These are phyloP conservation scores for Heliconius hermathena DNA, from an alignment of 1,140 invertebrate genomes.

Conservation along the genomic window DNA sequence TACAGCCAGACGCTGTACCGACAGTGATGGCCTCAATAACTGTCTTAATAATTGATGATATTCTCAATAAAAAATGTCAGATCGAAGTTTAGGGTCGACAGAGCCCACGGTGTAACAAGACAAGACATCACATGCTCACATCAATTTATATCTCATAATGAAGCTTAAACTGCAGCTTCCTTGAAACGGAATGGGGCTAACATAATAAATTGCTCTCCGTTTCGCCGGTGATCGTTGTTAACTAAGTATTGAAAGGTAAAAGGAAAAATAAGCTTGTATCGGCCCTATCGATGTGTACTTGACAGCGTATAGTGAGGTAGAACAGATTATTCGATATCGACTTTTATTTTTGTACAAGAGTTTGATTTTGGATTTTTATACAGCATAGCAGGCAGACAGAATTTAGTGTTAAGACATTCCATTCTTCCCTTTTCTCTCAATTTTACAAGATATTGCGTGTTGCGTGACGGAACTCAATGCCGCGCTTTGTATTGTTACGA, in stretches of 20 bases:
- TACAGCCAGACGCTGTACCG: not conserved
- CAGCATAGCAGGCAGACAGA: too few species aligned
- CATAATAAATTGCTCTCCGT: conserved; percentile 53
- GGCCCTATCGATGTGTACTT: conserved; percentile 49
- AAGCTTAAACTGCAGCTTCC: conserved; percentile 47
- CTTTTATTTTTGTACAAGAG: not conserved
- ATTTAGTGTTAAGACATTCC: too few species aligned
- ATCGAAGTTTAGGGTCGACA: conserved; percentile 7
- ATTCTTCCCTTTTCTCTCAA: too few species aligned
- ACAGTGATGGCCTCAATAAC: not conserved
- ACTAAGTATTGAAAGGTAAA: conserved; percentile 40
- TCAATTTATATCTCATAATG: conserved; percentile 37
- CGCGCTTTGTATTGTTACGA: too few species aligned
- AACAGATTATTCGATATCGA: conserved; percentile 32
- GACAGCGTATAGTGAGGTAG: conserved; percentile 22
- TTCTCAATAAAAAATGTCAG: conserved; percentile 3
- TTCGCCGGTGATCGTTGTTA: conserved; percentile 44
- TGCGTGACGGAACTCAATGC: too few species aligned
- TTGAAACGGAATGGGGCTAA: conserved; percentile 47
- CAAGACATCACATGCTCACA: conserved; percentile 21
- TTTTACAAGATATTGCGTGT: too few species aligned
- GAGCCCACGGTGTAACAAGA: conserved; percentile 5
- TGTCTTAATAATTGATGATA: not conserved
- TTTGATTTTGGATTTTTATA: too few species aligned
- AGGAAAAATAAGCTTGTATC: conserved; percentile 32